Percentiles rank a stretch among this genome's conserved stretches.
phyloP scores from a whole-genome alignment of 2,113 vertebrate species.

The Xenopus laevis region DNA sequence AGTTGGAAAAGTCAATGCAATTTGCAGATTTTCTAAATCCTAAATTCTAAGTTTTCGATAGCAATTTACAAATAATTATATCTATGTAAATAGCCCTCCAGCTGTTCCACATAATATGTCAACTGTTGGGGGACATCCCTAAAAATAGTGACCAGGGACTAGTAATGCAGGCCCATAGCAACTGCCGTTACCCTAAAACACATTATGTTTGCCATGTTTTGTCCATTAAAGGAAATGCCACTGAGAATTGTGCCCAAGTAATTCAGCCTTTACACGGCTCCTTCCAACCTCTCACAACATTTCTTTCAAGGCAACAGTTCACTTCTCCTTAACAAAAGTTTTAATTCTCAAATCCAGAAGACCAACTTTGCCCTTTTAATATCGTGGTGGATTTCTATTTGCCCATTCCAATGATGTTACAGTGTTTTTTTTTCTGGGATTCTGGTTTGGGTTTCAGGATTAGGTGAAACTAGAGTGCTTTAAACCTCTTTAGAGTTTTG shows the following conservation, averaged over 20 bases:
- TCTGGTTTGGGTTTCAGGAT: slow-evolving; percentile 86
- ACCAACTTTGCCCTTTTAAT: slow-evolving; percentile 78
- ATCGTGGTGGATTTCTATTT: slow-evolving; percentile 77
- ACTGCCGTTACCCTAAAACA: no score
- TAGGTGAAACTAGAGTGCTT: slow-evolving; percentile 94
- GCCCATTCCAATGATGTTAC: slow-evolving; percentile 72
- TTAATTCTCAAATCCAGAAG: slow-evolving; percentile 74
- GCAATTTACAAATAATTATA: no score
- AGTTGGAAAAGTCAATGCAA: no score
- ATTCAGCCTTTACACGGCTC: neutral
- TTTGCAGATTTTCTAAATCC: no score
- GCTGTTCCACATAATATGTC: no score
- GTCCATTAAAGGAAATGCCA: slow-evolving; percentile 1
- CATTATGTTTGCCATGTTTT: no score
- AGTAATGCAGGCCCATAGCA: no score
- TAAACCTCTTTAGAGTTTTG: slow-evolving; percentile 84
- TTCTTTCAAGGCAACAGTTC: slow-evolving; percentile 49
- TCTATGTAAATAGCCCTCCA: no score
- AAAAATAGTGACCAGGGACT: no score
- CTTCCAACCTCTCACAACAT: slow-evolving; percentile 52
- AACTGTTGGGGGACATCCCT: no score
- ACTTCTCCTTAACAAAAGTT: slow-evolving; percentile 57
- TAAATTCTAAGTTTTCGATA: no score
- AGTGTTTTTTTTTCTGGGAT: slow-evolving; percentile 73
- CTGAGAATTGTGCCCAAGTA: slow-evolving; percentile 18